These are phyloP conservation scores for Cyphomyrmex costatus DNA, from an alignment of 1,140 invertebrate species.

Conservation along the genomic window DNA sequence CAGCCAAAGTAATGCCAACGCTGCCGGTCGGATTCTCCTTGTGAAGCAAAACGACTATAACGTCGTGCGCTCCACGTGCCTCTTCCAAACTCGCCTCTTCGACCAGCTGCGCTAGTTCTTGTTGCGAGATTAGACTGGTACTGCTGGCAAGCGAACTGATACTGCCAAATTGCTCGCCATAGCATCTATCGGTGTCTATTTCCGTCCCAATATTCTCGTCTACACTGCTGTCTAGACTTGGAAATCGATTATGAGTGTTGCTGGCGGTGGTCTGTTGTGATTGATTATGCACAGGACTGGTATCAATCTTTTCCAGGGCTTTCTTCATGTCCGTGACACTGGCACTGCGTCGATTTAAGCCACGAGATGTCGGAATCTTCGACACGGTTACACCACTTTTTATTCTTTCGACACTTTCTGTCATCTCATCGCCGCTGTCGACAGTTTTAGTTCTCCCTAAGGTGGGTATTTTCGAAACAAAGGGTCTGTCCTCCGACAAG, in stretches of 20 bases:
- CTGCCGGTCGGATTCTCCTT: slow-evolving; percentile 90
- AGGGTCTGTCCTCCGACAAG: slow-evolving; percentile 75
- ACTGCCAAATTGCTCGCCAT: slow-evolving; percentile 88
- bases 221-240: slow-evolving; percentile 82
- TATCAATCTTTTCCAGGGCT: slow-evolving; percentile 88
- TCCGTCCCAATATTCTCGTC: slow-evolving; percentile 75
- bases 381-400: slow-evolving; percentile 63
- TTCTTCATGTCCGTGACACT: slow-evolving; percentile 89
- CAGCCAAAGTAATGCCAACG: slow-evolving; percentile 95
- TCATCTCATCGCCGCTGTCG: slow-evolving; percentile 49
- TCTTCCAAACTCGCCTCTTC: slow-evolving; percentile 90
- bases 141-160: slow-evolving; percentile 89
- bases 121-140: slow-evolving; percentile 89
- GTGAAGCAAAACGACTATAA: slow-evolving; percentile 89
- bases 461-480: slow-evolving; percentile 79
- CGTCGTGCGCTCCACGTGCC: slow-evolving; percentile 85
- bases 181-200: slow-evolving; percentile 76
- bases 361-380: slow-evolving; percentile 80
- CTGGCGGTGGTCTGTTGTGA: slow-evolving; percentile 7
- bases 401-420: slow-evolving; percentile 47
- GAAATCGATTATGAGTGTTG: slow-evolving; percentile 77
- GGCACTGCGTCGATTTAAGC: slow-evolving; percentile 79
- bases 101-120: slow-evolving; percentile 89
- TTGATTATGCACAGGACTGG: slow-evolving; percentile 62
- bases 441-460: slow-evolving; percentile 57